Conservation (phyloP, 2,113 vertebrate genomes). For the Erythrolamprus reginae region DNA sequence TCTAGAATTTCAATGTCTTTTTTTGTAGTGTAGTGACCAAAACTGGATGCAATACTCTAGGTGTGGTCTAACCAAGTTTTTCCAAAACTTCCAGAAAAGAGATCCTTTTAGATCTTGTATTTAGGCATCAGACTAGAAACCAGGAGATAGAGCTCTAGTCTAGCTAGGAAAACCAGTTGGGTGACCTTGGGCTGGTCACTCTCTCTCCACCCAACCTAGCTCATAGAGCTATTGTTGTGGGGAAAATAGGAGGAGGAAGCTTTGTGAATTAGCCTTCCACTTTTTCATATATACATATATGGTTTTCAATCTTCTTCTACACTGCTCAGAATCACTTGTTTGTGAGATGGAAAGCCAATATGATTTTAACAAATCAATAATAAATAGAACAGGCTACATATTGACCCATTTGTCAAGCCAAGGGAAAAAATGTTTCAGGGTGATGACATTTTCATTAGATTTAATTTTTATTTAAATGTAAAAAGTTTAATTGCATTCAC, state of each 20-base stretch:
- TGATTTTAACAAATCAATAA: neutral
- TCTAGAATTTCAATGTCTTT: too few species aligned
- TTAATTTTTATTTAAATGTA: neutral
- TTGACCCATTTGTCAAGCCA: neutral
- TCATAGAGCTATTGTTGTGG: neutral
- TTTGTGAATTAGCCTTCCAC: neutral
- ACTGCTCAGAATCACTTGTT: neutral
- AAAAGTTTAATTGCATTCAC: neutral
- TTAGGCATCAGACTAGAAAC: too few species aligned
- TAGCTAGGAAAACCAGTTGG: neutral
- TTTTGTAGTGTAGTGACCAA: too few species aligned
- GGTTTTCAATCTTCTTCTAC: neutral
- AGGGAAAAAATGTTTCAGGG: neutral
- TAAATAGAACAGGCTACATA: neutral
- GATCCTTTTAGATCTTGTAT: too few species aligned
- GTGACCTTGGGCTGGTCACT: neutral
- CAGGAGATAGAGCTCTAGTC: too few species aligned
- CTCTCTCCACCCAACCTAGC: neutral
- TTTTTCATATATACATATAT: neutral
- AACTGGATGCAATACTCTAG: too few species aligned
- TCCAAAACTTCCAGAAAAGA: neutral
- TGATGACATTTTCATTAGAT: neutral
- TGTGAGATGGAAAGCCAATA: neutral
- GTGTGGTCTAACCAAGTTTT: too few species aligned
- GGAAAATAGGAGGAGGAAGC: neutral